Evolutionary conservation across 2,888 invertebrate species (phyloP).

Genomic region (Sphaerophoria taeniata): DNA sequence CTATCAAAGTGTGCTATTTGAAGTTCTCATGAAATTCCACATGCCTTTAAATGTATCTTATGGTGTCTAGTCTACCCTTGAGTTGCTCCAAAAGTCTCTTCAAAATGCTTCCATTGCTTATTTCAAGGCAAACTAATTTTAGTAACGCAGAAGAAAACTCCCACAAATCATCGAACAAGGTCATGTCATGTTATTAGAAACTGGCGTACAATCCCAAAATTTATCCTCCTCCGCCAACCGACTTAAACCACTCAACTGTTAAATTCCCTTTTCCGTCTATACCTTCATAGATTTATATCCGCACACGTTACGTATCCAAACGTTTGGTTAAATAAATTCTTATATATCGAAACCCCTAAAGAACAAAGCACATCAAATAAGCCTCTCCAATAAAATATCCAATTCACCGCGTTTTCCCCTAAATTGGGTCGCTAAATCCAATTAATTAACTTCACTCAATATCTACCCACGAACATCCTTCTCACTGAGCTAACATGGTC

Average conservation of each 20-base stretch:
- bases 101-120: too few species aligned
- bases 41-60: too few species aligned
- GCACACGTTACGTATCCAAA: not conserved
- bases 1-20: too few species aligned
- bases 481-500: slow-evolving; percentile 52
- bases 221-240: not conserved
- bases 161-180: too few species aligned
- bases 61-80: too few species aligned
- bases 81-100: too few species aligned
- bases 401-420: slow-evolving; percentile 12
- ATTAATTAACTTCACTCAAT: slow-evolving; percentile 48
- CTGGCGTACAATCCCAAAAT: too few species aligned
- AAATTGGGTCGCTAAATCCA: slow-evolving; percentile 54
- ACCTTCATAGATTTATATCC: too few species aligned
- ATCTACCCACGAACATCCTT: not conserved
- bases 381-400: slow-evolving; percentile 11
- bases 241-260: slow-evolving; percentile 2
- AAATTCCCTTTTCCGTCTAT: not conserved
- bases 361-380: slow-evolving; percentile 1
- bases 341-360: not conserved
- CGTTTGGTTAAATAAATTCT: not conserved
- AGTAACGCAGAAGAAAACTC: too few species aligned
- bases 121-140: too few species aligned
- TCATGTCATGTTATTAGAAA: too few species aligned
- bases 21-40: too few species aligned